Conservation (phyloP, 1,140 invertebrate species). For the Cotesia vestalis region DNA sequence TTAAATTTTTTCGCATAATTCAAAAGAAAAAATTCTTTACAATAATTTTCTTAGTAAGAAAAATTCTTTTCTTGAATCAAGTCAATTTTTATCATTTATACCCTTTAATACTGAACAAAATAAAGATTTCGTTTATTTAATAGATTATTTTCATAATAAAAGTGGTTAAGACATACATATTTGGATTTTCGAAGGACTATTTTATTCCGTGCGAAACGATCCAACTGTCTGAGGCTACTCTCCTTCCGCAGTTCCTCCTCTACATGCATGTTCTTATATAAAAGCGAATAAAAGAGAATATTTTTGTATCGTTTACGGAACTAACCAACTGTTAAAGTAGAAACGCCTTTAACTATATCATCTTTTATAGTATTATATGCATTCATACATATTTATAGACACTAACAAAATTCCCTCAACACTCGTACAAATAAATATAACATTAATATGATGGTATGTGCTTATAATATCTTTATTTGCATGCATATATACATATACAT, state of each 20-base stretch:
- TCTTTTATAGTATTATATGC: not conserved
- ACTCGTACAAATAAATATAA: conserved; percentile 21
- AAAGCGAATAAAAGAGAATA: not conserved
- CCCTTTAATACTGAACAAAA: no score
- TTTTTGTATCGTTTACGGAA: conserved; percentile 1
- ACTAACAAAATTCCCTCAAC: conserved; percentile 13
- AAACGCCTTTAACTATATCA: not conserved
- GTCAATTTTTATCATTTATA: no score
- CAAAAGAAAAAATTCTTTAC: no score
- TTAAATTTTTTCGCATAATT: no score
- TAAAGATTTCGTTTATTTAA: no score
- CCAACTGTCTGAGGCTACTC: no score
- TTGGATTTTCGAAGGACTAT: no score
- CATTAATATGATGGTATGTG: conserved; percentile 13
- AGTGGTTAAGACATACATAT: no score
- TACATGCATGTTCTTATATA: not conserved
- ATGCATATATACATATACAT: not conserved
- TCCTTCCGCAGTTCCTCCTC: not conserved
- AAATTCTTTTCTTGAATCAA: no score
- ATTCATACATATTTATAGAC: not conserved
- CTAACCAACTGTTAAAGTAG: conserved; percentile 4
- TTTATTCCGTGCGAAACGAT: no score
- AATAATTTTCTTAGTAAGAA: no score
- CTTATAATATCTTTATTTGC: not conserved
- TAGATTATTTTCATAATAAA: no score